Evolutionary conservation across 1,140 invertebrate genomes (phyloP).

Genomic region (Trichonephila inaurata): DNA sequence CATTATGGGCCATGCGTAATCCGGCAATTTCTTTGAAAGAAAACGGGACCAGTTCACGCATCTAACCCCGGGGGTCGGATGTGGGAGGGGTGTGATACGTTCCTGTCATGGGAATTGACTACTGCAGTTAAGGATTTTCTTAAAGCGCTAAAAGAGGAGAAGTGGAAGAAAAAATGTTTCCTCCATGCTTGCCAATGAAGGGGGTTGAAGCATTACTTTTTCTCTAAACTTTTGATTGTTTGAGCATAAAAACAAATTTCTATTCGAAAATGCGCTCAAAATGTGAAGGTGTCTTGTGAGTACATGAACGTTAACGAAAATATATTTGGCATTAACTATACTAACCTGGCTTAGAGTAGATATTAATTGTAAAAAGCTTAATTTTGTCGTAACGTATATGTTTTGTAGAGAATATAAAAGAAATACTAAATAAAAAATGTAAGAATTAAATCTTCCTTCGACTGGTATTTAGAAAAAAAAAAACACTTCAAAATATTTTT

Average conservation of each 20-base stretch:
- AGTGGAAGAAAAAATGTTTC: neutral
- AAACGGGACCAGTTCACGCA: slow-evolving; percentile 60
- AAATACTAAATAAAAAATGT: too few species aligned
- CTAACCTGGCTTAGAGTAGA: too few species aligned
- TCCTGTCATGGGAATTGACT: slow-evolving; percentile 55
- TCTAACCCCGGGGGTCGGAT: slow-evolving; percentile 41
- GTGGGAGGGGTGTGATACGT: slow-evolving; percentile 26
- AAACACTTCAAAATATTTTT: too few species aligned
- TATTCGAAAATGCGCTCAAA: too few species aligned
- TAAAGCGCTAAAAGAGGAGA: neutral
- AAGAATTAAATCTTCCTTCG: too few species aligned
- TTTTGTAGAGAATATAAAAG: too few species aligned
- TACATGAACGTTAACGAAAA: too few species aligned
- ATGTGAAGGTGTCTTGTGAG: too few species aligned
- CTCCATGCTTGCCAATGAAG: neutral
- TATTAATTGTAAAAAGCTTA: too few species aligned
- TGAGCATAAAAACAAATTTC: neutral
- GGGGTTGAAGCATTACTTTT: neutral
- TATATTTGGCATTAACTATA: too few species aligned
- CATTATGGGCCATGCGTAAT: slow-evolving; percentile 62
- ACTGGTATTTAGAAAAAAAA: too few species aligned
- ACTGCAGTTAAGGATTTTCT: slow-evolving; percentile 54
- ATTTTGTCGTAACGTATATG: too few species aligned
- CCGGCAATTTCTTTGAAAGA: slow-evolving; percentile 69
- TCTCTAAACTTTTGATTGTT: neutral